Conservation (phyloP, 1,140 invertebrate genomes). For the Homarus americanus region DNA sequence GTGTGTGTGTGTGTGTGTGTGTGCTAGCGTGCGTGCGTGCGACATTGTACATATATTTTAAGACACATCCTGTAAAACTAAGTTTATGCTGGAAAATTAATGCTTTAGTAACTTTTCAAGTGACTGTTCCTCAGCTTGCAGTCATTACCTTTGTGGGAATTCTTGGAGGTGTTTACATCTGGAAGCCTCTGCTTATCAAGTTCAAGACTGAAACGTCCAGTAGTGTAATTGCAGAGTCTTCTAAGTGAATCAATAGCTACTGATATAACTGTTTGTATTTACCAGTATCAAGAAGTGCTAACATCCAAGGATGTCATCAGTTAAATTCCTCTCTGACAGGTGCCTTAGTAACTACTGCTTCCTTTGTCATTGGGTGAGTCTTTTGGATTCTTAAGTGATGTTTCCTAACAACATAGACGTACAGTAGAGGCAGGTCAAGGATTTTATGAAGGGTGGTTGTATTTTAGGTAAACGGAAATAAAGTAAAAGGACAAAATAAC, state of each 20-base stretch:
- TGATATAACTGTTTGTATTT: neutral
- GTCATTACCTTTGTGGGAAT: constrained; percentile 16
- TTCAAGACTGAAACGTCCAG: constrained; percentile 18
- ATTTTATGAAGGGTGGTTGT: no score
- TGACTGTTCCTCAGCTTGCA: constrained; percentile 43
- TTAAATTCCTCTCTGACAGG: neutral
- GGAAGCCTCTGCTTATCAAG: constrained; percentile 33
- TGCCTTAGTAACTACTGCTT: neutral
- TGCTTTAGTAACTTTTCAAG: neutral
- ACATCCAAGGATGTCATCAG: neutral
- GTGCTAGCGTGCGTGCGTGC: no score
- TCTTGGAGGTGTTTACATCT: constrained; percentile 40
- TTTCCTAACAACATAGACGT: no score
- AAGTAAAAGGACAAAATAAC: no score
- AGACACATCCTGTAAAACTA: no score
- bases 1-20: no score
- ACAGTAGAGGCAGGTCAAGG: no score
- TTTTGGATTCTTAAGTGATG: neutral
- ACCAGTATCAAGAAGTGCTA: neutral
- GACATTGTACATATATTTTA: no score
- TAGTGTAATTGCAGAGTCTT: neutral
- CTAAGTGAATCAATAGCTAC: neutral
- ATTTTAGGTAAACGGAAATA: no score
- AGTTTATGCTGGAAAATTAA: neutral
- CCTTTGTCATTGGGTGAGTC: neutral